Percentiles rank a stretch among this genome's conserved stretches.
These are phyloP conservation scores for Anadara kagoshimensis DNA, from an alignment of 1,140 invertebrate species.

Conservation along the genomic window DNA sequence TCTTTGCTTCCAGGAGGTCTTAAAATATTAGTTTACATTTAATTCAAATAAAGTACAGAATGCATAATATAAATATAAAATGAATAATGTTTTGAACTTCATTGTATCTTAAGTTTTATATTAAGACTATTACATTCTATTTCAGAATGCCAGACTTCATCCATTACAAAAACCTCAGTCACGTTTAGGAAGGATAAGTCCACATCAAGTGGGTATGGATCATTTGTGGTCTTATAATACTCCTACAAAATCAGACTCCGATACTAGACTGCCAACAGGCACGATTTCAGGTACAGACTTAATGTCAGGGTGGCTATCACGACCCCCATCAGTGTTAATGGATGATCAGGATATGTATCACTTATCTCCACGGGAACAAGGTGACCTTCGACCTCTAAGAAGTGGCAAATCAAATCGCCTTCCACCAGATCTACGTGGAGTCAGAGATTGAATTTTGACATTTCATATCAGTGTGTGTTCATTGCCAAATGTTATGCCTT, in stretches of 20 bases:
- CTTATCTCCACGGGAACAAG: conserved; percentile 39
- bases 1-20: background rate
- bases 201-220: conserved; percentile 17
- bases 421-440: no score
- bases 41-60: background rate
- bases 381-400: conserved; percentile 52
- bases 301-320: conserved; percentile 34
- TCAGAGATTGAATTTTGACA: no score
- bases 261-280: conserved; percentile 20
- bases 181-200: conserved; percentile 17
- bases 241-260: conserved; percentile 34
- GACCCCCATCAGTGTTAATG: conserved; percentile 37
- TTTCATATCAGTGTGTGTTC: no score
- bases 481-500: no score
- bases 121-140: background rate
- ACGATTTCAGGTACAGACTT: conserved; percentile 31
- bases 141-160: conserved; percentile 42
- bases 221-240: conserved; percentile 33
- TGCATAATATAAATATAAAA: background rate
- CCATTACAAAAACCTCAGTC: conserved; percentile 41
- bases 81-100: no score
- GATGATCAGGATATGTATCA: conserved; percentile 29
- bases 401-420: conserved; percentile 27
- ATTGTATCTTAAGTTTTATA: no score
- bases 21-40: background rate